A percentile compares a stretch with the other conserved stretches of the same genome.
phyloP scores from a whole-genome alignment of 2,797 vertebrate species.

The Myripristis jacobus region DNA sequence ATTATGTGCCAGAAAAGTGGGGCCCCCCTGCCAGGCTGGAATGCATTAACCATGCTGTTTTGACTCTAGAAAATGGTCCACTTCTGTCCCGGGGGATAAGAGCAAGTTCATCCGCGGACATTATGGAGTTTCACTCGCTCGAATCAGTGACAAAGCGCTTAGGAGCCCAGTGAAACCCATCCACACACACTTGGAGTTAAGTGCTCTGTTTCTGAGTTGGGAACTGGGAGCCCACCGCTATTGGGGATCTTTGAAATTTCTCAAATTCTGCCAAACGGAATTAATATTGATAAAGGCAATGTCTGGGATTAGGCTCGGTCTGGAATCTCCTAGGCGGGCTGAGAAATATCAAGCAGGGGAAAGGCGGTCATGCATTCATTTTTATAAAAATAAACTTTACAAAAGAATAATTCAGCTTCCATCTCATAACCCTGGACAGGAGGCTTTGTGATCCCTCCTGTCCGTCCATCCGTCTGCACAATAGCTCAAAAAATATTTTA shows the following conservation, averaged over 20 bases:
- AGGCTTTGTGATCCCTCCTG: no score
- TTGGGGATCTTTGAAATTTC: neutral
- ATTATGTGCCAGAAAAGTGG: slow-evolving; percentile 57
- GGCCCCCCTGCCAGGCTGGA: slow-evolving; percentile 50
- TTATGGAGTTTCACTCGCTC: slow-evolving; percentile 26
- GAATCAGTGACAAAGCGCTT: slow-evolving; percentile 42
- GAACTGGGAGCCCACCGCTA: slow-evolving; percentile 6
- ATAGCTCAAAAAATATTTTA: no score
- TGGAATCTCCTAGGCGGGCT: neutral
- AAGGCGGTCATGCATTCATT: neutral
- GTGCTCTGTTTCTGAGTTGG: slow-evolving; percentile 8
- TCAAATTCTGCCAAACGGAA: neutral
- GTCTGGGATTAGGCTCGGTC: neutral
- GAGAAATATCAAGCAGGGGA: neutral
- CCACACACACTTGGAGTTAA: slow-evolving; percentile 14
- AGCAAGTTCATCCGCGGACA: slow-evolving; percentile 46
- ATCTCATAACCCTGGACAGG: neutral
- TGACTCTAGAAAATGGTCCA: slow-evolving; percentile 62
- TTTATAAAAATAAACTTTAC: no score
- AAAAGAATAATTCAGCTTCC: no score
- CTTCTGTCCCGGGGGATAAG: slow-evolving; percentile 46
- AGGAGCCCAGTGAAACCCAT: slow-evolving; percentile 30
- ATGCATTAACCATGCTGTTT: slow-evolving; percentile 71
- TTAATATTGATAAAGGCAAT: slow-evolving; percentile 9
- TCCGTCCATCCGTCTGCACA: no score